Evolutionary conservation across 2,888 invertebrate genomes (phyloP), one percentile per base, ranked within the genome.

Genomic region (Rhaphigaster nebulosa): DNA sequence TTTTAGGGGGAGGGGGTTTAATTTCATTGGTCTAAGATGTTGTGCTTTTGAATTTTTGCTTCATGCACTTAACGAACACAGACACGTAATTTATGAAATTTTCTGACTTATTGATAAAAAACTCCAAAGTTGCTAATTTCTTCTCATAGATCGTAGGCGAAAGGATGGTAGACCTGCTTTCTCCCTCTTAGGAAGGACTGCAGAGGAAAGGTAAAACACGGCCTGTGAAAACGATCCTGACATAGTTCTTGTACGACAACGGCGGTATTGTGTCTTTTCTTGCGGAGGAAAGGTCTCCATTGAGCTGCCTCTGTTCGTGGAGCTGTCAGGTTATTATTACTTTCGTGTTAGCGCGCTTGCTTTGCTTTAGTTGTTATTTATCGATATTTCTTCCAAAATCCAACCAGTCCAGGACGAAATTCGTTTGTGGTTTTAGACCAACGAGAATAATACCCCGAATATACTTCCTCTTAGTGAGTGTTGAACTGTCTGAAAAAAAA

Each of bases 131-230:
- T n/a, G 45, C n/a, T 50, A 45, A 84, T 84, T 50, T 15, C n/a
- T n/a, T 15, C 0, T 84, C n/a, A n/a, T 50, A 12, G 45, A 45
- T 45, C 1, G 1, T 45, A 23, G n/a, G 3, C 13, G n/a, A n/a
- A 45, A 84, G 84, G 45, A 45, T 15, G n/a, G 84, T n/a, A 84
- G 84, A 5, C 84, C 84, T 50, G 84, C 84, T 84, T 84, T 84
- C 84, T 84, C 84, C 23, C 12, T 13, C 84, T 3, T 1, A 45
- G 84, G 41, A n/a, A 45, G 84, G 45, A 26, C 84, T 45, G n/a
- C n/a, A n/a, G 45, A 45, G 84, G 84, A 45, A 84, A 84, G 45
- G 45, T 84, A 84, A 84, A 84, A 45, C 84, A 41, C 45, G 84
- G 18, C 45, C 84, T 84, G 84, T 84, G 84, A 45, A 50, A 84